Conservation (phyloP, 1,140 invertebrate genomes). For the Dinoponera quadriceps region DNA sequence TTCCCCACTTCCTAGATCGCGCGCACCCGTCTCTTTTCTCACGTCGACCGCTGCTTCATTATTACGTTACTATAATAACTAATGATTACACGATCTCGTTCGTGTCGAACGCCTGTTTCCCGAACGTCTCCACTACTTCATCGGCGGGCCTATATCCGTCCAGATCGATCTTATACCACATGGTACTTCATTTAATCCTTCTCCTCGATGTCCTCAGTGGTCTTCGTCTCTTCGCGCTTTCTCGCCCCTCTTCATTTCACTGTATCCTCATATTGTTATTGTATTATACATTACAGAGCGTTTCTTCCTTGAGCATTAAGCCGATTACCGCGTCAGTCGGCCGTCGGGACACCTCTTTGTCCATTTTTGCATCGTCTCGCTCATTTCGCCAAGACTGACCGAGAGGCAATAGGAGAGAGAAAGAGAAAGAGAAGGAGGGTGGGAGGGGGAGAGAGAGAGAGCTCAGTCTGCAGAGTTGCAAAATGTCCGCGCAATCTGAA, state of each 20-base stretch:
- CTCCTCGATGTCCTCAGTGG: not conserved
- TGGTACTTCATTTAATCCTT: not conserved
- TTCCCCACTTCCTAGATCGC: constrained; percentile 10
- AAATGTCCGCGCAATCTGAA: constrained; percentile 61
- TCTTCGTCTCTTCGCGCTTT: not conserved
- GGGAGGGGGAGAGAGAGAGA: not conserved
- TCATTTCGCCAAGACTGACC: constrained; percentile 22
- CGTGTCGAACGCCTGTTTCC: not conserved
- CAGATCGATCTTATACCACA: no score
- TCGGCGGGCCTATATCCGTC: not conserved
- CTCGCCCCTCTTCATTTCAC: not conserved
- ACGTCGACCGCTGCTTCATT: constrained; percentile 9
- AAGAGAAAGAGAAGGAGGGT: not conserved
- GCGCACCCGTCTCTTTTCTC: not conserved
- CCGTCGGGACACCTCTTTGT: constrained; percentile 24
- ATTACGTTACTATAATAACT: constrained; percentile 28
- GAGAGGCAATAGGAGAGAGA: not conserved
- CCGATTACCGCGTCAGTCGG: constrained; percentile 38
- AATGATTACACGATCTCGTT: constrained; percentile 36
- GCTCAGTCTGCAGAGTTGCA: constrained; percentile 11
- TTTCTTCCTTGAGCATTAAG: constrained; percentile 26
- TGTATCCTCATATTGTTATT: not conserved
- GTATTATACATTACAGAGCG: constrained; percentile 3
- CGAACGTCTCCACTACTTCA: not conserved
- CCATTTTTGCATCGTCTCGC: constrained; percentile 43